Evolutionary conservation across 2,113 vertebrate species (phyloP).

Genomic region (Rynchops niger): DNA sequence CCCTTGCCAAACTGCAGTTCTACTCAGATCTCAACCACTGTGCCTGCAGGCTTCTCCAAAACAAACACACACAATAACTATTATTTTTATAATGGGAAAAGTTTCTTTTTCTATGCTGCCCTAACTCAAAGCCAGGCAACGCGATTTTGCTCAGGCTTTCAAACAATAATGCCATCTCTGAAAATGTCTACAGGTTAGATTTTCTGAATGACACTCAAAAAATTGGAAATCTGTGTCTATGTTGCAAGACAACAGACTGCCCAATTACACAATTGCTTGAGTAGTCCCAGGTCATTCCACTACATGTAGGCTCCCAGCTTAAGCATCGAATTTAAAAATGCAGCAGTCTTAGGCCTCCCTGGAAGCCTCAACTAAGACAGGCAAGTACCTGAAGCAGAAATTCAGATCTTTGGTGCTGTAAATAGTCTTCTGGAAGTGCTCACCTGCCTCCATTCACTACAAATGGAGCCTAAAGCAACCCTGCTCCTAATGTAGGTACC

Average conservation of each 20-base stretch:
- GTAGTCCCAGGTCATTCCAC: neutral
- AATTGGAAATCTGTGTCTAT: neutral
- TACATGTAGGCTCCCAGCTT: neutral
- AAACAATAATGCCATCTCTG: conserved; percentile 1
- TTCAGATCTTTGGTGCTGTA: neutral
- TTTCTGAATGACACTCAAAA: neutral
- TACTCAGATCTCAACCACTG: neutral
- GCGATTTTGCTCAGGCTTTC: neutral
- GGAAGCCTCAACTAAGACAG: neutral
- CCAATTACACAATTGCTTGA: neutral
- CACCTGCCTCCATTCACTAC: neutral
- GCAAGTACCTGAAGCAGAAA: neutral
- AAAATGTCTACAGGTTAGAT: neutral
- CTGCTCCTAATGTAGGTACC: neutral
- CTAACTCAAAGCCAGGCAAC: neutral
- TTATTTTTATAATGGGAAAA: conserved; percentile 2
- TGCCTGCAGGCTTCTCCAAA: conserved; percentile 5
- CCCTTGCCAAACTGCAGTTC: neutral
- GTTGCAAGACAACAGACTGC: neutral
- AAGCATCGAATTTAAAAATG: neutral
- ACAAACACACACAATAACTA: neutral
- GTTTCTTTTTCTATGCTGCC: neutral
- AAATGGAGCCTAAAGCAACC: neutral
- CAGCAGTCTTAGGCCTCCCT: neutral
- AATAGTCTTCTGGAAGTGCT: neutral